Percentiles rank a stretch among this genome's conserved stretches.
These are phyloP conservation scores for Trachelus stipa DNA, from an alignment of 2,888 invertebrate species.

Conservation along the genomic window DNA sequence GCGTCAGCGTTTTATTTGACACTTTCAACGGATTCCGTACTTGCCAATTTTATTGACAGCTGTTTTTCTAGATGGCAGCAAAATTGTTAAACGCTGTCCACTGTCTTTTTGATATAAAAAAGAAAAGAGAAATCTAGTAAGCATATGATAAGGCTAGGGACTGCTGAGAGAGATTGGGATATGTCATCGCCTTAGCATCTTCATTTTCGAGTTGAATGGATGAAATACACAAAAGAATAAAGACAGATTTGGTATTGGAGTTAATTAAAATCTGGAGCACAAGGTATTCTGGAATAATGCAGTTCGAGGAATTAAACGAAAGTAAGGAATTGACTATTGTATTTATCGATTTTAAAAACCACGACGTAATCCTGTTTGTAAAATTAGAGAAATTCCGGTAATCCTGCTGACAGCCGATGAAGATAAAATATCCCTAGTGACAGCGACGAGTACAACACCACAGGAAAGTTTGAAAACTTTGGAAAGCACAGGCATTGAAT, in stretches of 20 bases:
- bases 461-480: conserved; percentile 29
- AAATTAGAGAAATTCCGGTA: neutral
- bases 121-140: neutral
- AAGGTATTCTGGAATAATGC: conserved; percentile 26
- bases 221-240: neutral
- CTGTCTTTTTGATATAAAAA: neutral
- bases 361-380: neutral
- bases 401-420: conserved; percentile 28
- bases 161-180: neutral
- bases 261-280: conserved; percentile 39
- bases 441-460: conserved; percentile 33
- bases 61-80: neutral
- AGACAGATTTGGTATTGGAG: neutral
- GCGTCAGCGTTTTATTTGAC: neutral
- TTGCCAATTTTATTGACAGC: neutral
- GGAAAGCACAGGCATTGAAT: neutral
- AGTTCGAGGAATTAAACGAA: conserved; percentile 23
- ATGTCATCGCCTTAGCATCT: neutral
- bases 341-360: neutral
- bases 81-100: neutral
- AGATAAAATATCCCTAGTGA: conserved; percentile 37
- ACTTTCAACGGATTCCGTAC: neutral
- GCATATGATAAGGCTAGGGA: neutral
- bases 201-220: neutral
- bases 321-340: conserved; percentile 25